These are phyloP conservation scores for Nematostella vectensis DNA, from an alignment of 92 coral and sea anemone species.

Conservation along the genomic window DNA sequence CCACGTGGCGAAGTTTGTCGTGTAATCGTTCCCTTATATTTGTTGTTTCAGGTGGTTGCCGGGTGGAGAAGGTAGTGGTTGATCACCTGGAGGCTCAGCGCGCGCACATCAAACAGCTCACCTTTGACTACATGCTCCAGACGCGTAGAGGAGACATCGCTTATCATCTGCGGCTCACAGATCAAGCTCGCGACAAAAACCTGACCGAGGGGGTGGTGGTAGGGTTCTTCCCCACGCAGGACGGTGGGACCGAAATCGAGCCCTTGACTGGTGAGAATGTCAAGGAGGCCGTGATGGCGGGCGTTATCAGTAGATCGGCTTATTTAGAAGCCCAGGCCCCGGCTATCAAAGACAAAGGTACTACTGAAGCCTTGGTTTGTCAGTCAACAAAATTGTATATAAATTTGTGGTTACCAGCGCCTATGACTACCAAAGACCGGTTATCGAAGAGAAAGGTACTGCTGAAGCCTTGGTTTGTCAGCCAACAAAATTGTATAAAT, in stretches of 20 bases:
- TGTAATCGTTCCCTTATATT: too few relatives aligned
- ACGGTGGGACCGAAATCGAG: conserved; percentile 69
- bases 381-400: too few relatives aligned
- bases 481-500: too few relatives aligned
- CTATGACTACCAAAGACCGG: too few relatives aligned
- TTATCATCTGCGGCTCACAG: conserved; percentile 75
- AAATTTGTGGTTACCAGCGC: too few relatives aligned
- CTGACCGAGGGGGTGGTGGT: conserved; percentile 90
- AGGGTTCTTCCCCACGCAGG: conserved; percentile 67
- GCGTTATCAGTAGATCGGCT: conserved; percentile 88
- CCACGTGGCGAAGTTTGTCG: too few relatives aligned
- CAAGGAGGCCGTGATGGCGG: conserved; percentile 79
- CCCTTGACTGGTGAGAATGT: conserved; percentile 63
- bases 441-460: too few relatives aligned
- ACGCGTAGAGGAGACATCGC: conserved; percentile 87
- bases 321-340: conserved; percentile 76
- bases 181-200: conserved; percentile 34
- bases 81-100: conserved; percentile 75
- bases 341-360: conserved; percentile 40
- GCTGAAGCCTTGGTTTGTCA: too few relatives aligned
- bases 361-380: too few relatives aligned
- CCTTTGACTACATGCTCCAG: conserved; percentile 42
- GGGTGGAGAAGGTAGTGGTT: conserved; percentile 54
- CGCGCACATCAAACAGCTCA: conserved; percentile 72
- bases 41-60: conserved; percentile 2